A percentile compares a stretch with the other conserved stretches of the same genome.
These are phyloP conservation scores for Actinemys pallida DNA, from an alignment of 2,113 vertebrate species.

Conservation along the genomic window DNA sequence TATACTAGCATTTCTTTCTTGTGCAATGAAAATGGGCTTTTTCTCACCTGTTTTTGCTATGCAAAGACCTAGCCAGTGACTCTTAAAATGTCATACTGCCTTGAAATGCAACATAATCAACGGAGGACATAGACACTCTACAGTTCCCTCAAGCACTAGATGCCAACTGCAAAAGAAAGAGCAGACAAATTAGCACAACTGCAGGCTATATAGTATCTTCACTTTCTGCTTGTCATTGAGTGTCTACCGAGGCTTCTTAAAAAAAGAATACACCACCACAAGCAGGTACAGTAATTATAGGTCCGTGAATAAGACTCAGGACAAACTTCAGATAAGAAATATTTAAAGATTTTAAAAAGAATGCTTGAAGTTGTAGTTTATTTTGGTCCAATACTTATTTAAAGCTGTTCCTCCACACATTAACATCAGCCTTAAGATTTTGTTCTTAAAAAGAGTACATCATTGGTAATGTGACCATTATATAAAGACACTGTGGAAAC, in stretches of 20 bases:
- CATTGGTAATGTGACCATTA: not conserved
- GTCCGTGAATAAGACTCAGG: not conserved
- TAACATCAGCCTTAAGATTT: not conserved
- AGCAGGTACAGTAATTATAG: not conserved
- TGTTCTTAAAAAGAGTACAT: not conserved
- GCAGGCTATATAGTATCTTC: not conserved
- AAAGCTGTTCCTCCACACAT: not conserved
- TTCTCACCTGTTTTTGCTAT: not conserved
- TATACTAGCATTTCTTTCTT: not conserved
- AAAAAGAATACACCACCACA: not conserved
- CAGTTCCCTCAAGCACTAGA: not conserved
- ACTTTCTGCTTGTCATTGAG: not conserved
- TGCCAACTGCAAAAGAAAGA: accelerated
- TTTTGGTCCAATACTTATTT: not conserved
- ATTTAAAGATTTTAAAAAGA: not conserved
- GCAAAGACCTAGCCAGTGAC: not conserved
- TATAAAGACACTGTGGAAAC: not conserved
- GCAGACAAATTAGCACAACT: not conserved
- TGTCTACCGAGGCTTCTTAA: not conserved
- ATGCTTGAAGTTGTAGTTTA: not conserved
- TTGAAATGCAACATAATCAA: not conserved
- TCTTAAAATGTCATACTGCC: not conserved
- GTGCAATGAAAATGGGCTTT: not conserved
- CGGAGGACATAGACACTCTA: not conserved
- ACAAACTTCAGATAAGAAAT: not conserved